Evolutionary conservation across 2,113 vertebrate genomes (phyloP), one percentile per base, ranked within the genome.

Genomic region (Mirza zaza): DNA sequence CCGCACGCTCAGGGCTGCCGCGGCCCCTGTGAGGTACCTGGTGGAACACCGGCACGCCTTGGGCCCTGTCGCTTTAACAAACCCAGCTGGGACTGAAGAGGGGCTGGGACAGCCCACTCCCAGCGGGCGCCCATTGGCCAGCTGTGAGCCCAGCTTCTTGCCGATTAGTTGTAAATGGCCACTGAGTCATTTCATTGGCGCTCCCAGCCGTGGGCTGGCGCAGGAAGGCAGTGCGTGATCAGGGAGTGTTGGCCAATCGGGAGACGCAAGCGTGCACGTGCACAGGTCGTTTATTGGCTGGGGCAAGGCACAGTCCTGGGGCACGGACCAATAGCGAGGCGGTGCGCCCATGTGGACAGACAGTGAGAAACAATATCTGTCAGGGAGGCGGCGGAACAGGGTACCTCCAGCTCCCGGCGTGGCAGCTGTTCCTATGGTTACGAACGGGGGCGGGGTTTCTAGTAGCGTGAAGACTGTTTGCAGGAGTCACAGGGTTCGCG

Each of bases 341-440:
- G 8, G 36, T 5, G 93, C 92, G 82, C 67, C 98, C 98, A 98
- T 98, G 98, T 98, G 98, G 98, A 97, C 98, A 98, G 97, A 96
- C 48, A 32, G 97, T 98, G 98, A 95, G 95, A 98, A 98, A 98
- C 98, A 98, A 94, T 96, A 50, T 83, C 4, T 39, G 34, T 55
- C 4, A 9, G 86, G 92, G 93, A 68, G 91, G 84, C 83, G 50
- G 73, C 29, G 10, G 87, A 81, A 71, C 75, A 8, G 14, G 36
- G 79, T 87, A 32, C 63, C 50, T 6, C 45, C 0, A 0, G 27
- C 81, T 57, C 8, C 0, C 0, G 0, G 77, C n/a, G 5, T 87
- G 93, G 80, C 86, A 2, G 79, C 59, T 0, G 93, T 98, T 96
- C 23, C 97, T 10, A 95, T 97, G 88, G 97, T 81, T 91, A 97